phyloP scores from a whole-genome alignment of 2,888 invertebrate species.

The Callinectes sapidus region DNA sequence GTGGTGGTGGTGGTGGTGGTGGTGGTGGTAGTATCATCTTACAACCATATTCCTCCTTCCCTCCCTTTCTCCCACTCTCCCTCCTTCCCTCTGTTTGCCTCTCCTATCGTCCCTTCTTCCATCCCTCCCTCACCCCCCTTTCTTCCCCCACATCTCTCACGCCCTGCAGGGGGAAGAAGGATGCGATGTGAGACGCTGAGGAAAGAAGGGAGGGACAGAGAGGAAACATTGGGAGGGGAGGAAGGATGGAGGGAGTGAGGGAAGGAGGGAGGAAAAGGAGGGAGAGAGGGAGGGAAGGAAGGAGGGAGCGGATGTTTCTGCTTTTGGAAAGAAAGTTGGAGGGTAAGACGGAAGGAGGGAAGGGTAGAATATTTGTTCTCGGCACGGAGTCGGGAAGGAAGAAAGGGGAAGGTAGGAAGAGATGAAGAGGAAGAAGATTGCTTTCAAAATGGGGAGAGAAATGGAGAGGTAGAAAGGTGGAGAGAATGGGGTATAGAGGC shows the following conservation, averaged over 20 bases:
- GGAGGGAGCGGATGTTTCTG: not conserved
- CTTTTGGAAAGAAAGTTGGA: not conserved
- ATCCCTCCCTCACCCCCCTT: not conserved
- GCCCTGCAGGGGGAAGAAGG: not conserved
- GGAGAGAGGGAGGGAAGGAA: not conserved
- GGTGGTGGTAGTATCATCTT: not conserved
- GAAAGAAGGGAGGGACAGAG: not conserved
- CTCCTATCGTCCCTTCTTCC: not conserved
- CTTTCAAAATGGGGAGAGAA: not conserved
- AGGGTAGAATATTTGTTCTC: no score
- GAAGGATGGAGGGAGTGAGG: not conserved
- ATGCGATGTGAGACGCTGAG: not conserved
- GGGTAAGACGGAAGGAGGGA: not conserved
- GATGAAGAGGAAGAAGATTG: not conserved
- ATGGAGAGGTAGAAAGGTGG: not conserved
- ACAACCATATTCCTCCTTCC: not conserved
- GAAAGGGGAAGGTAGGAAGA: not conserved
- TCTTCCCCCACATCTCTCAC: not conserved
- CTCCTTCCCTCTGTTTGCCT: not conserved
- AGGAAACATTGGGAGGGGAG: not conserved
- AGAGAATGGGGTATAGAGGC: no score
- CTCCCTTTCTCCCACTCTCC: not conserved
- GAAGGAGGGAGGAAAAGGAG: not conserved
- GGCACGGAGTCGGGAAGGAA: not conserved
- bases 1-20: conserved; percentile 7